Percentiles rank a stretch among this genome's conserved stretches.
These are phyloP conservation scores for Echiichthys vipera DNA, from an alignment of 2,797 vertebrate genomes.

Conservation along the genomic window DNA sequence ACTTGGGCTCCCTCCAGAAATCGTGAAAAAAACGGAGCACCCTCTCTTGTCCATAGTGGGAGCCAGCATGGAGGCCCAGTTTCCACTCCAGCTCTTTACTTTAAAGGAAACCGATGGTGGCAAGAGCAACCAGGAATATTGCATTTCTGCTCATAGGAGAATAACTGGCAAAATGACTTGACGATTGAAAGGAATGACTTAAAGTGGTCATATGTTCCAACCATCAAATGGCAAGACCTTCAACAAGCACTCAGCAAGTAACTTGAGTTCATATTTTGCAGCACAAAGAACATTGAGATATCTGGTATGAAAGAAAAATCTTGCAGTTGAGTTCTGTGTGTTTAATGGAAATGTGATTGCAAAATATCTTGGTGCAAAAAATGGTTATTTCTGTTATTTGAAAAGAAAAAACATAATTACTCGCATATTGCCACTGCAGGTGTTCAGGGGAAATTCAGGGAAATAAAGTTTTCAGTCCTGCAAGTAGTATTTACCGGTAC, in stretches of 20 bases:
- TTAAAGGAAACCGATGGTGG: conserved; percentile 56
- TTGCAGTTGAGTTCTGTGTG: background rate
- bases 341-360: conserved; percentile 1
- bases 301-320: background rate
- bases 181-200: conserved; percentile 27
- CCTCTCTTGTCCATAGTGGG: conserved; percentile 46
- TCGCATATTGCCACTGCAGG: conserved; percentile 24
- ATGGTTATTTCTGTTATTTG: conserved; percentile 32
- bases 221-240: conserved; percentile 19
- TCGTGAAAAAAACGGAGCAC: conserved; percentile 53
- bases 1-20: conserved; percentile 82
- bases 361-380: conserved; percentile 3
- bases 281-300: conserved; percentile 7
- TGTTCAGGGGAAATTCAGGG: conserved; percentile 32
- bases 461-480: conserved; percentile 36
- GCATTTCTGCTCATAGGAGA: conserved; percentile 24
- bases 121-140: background rate
- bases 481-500: conserved; percentile 15
- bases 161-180: conserved; percentile 17
- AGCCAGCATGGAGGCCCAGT: conserved; percentile 72
- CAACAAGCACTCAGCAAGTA: conserved; percentile 2
- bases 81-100: conserved; percentile 58
- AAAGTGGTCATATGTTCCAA: conserved; percentile 36
- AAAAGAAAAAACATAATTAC: conserved; percentile 40
- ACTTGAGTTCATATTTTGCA: conserved; percentile 18